Percentiles rank a stretch among this genome's conserved stretches.
phyloP scores from a whole-genome alignment of 2,797 vertebrate genomes.

The Tenualosa ilisha region DNA sequence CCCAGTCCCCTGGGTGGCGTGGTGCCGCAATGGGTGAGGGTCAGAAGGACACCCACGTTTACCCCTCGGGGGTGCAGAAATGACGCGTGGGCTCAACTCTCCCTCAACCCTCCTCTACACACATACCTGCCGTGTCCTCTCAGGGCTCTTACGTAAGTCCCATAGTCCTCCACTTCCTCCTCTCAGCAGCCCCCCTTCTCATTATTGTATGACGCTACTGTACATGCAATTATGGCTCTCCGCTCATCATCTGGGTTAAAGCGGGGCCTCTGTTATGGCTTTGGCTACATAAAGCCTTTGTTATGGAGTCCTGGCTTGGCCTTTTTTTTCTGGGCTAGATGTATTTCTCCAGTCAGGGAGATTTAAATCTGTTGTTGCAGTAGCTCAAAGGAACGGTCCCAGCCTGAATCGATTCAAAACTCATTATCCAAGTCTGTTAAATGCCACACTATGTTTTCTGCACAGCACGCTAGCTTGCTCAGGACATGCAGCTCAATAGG shows the following conservation, averaged over 20 bases:
- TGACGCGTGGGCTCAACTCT: not conserved
- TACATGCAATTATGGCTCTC: not conserved
- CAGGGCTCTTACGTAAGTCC: not conserved
- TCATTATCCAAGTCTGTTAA: constrained; percentile 28
- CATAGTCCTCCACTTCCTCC: not conserved
- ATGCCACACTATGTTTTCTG: constrained; percentile 5
- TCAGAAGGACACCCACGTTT: not conserved
- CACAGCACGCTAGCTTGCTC: constrained; percentile 1
- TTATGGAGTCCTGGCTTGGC: not conserved
- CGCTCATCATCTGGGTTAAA: constrained; percentile 52
- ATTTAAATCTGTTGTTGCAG: constrained; percentile 22
- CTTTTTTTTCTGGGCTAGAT: not conserved
- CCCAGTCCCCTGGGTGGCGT: not conserved
- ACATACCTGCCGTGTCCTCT: not conserved
- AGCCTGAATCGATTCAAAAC: constrained; percentile 20
- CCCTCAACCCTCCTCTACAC: constrained; percentile 12
- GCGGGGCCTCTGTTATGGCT: constrained; percentile 22
- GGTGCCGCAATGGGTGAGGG: not conserved
- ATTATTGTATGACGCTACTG: not conserved
- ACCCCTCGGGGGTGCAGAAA: not conserved
- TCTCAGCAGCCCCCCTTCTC: not conserved
- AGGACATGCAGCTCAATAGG: constrained; percentile 13
- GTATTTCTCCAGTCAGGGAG: not conserved
- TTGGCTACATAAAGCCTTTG: too few relatives aligned
- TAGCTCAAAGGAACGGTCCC: not conserved